Percentiles rank a stretch among this genome's conserved stretches.
Conservation (phyloP, 1,140 invertebrate species). For the Drosophila yakuba region DNA sequence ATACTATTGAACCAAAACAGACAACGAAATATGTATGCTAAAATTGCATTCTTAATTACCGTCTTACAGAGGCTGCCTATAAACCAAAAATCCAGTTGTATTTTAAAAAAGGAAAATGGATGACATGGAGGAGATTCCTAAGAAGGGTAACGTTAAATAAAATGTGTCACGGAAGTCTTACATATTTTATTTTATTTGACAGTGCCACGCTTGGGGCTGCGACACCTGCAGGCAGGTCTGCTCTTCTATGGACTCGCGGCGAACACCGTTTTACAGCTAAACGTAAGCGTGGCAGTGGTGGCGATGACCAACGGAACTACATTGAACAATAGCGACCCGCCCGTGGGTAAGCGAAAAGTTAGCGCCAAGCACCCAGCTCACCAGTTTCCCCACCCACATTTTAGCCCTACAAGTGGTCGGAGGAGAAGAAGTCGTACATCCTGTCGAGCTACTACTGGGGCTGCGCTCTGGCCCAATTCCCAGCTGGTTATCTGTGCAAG, state of each 20-base stretch:
- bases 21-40: too few relatives aligned
- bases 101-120: constrained; percentile 16
- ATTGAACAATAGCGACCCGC: constrained; percentile 56
- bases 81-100: not conserved
- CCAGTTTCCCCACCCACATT: not conserved
- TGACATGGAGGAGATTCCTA: constrained; percentile 44
- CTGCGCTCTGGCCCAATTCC: constrained; percentile 73
- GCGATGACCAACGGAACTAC: constrained; percentile 76
- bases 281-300: constrained; percentile 88
- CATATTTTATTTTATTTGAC: not conserved
- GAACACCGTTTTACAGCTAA: constrained; percentile 88
- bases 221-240: constrained; percentile 88
- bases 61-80: not conserved
- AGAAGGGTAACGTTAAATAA: constrained; percentile 36
- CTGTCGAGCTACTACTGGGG: constrained; percentile 88
- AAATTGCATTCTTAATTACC: not conserved
- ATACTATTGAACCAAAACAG: too few relatives aligned
- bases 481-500: constrained; percentile 69
- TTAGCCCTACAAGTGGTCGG: constrained; percentile 85
- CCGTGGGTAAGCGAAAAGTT: constrained; percentile 65
- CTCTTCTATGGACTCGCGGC: constrained; percentile 87
- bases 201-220: constrained; percentile 86
- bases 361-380: constrained; percentile 6
- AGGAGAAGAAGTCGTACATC: constrained; percentile 85
- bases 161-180: not conserved